Base-by-base conservation (phyloP, 2,113 vertebrate species). In the Lanius collurio region DNA sequence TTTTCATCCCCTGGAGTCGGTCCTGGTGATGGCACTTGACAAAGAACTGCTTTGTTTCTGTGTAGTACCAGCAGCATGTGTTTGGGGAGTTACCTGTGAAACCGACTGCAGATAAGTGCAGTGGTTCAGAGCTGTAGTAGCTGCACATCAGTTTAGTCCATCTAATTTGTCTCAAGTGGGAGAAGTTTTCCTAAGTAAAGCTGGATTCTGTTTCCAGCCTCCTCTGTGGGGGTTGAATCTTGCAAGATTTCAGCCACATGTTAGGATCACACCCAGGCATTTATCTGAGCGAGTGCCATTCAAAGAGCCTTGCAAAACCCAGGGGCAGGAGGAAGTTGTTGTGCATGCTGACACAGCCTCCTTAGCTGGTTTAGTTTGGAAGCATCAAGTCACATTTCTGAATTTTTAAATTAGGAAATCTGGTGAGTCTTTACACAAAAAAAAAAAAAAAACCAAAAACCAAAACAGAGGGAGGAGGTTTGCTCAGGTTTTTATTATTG, bases 261-360 rank as follows among this genome's bases (percentile, higher is more conserved):
- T 81, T 53, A 47, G 64, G 89, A 92, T 88, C 91, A 95, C 93
- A 89, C 94, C 93, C 91, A 95, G 86, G 68, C 53, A 7, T 74
- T 86, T 93, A 90, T 97, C 86, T 81, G 76, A 47, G 79, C 46
- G 55, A 46, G 71, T 84, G 83, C 87, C 60, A 44, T 56, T 77
- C 95, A 90, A 50, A 35, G 15, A 37, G 80, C 77, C 89, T 97
- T 96, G 91, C 95, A 94, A 96, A 93, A 90, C 83, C 18, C 39
- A 49, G 27, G 64, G 89, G 56, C 90, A 64, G 56, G 81, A 74
- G 91, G 95, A 92, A 92, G 73, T 44, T 47, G 46, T 15, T 83
- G 20, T 31, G 83, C 33, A 0, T 84, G 63, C 70, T 75, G 68
- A 39, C 74, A 63, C 71, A 86, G 76, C 60, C 80, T 87, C 7